Conservation (phyloP, 2,888 invertebrate species). For the Subacronicta megacephala region DNA sequence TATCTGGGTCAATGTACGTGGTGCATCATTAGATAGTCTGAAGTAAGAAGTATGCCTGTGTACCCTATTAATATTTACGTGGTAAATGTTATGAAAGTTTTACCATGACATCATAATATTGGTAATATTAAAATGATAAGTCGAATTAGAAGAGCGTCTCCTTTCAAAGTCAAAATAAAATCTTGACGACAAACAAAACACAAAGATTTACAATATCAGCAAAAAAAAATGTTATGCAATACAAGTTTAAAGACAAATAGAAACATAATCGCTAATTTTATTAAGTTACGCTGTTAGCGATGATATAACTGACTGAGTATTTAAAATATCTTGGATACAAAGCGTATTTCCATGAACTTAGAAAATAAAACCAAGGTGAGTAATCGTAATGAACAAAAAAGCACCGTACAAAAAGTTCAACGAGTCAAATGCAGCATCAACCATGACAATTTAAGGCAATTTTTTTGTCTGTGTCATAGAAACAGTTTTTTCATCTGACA, state of each 20-base stretch:
- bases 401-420: neutral
- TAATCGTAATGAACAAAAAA: constrained; percentile 1
- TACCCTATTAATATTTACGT: constrained; percentile 8
- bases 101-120: neutral
- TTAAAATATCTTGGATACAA: neutral
- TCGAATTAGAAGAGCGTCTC: too few species aligned
- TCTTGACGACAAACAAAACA: too few species aligned
- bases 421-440: neutral
- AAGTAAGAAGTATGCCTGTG: constrained; percentile 26
- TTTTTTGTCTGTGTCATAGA: neutral
- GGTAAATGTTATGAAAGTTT: constrained; percentile 1
- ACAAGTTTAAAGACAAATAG: neutral
- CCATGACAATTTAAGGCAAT: neutral
- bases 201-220: neutral
- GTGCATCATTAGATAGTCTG: constrained; percentile 44
- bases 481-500: too few species aligned
- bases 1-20: constrained; percentile 61
- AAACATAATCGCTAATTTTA: neutral
- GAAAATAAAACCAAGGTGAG: constrained; percentile 1
- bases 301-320: neutral
- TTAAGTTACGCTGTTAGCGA: neutral
- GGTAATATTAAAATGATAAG: neutral
- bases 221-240: neutral
- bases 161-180: too few species aligned
- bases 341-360: constrained; percentile 1